These are phyloP conservation scores for Allenopithecus nigroviridis DNA, from an alignment of 2,797 vertebrate genomes.

Conservation along the genomic window DNA sequence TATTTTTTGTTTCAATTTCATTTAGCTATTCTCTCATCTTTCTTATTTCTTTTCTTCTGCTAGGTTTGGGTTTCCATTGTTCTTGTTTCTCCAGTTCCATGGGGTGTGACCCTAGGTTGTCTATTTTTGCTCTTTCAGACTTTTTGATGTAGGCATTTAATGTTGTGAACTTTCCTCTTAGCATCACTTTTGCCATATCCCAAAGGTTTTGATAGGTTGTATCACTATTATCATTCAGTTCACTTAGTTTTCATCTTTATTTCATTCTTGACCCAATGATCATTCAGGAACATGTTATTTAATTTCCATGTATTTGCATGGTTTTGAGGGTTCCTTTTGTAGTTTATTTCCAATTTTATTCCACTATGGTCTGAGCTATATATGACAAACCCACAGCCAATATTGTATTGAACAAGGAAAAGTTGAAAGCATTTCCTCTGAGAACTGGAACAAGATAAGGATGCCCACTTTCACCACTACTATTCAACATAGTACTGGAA, in stretches of 20 bases:
- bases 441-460: background rate
- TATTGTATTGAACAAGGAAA: background rate
- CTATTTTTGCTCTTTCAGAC: background rate
- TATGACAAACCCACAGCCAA: background rate
- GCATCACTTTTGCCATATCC: background rate
- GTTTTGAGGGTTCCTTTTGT: background rate
- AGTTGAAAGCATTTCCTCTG: background rate
- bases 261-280: background rate
- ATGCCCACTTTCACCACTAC: background rate
- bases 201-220: background rate
- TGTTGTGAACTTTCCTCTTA: background rate
- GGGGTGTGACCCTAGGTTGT: background rate
- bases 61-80: background rate
- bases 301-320: background rate
- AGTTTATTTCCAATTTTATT: background rate
- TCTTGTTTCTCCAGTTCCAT: background rate
- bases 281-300: background rate
- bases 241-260: background rate
- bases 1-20: background rate
- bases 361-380: background rate
- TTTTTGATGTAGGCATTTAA: background rate
- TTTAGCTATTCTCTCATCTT: background rate
- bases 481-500: background rate
- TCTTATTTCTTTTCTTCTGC: background rate
- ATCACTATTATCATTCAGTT: background rate